Evolutionary conservation across 2,113 vertebrate genomes (phyloP), one percentile per base, ranked within the genome.

Genomic region (Zapornia atra): DNA sequence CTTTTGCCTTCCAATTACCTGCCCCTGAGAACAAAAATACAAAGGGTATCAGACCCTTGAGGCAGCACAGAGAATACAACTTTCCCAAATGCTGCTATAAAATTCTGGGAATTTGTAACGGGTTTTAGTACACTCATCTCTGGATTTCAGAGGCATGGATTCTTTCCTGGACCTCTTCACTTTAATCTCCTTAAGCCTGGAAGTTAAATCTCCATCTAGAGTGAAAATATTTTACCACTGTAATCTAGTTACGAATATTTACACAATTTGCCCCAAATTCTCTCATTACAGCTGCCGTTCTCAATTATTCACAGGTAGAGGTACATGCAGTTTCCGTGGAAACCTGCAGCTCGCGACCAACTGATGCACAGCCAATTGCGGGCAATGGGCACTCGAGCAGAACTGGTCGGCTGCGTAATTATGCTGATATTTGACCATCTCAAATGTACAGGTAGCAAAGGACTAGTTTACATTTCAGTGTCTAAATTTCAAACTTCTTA

Each of bases 231-330:
- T 97, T 96, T 94, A 95, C 95, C 95, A 68, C 60, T 81, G 80
- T 96, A 96, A 97, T 98, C 96, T 97, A 92, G 96, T 94, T 94
- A 95, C n/a, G 50, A 96, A 92, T 96, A 98, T 97, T 97, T 96
- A 96, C 95, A 91, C 96, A 82, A 94, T 97, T 97, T 86, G 87
- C 83, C 94, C 95, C 76, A 96, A 97, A 97, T 97, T 97, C 94
- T 89, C 72, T 96, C 91, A 96, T 97, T 97, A 97, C 92, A 96
- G 77, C 92, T 96, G 95, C 92, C 86, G 94, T 88, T 97, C 92
- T 97, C 96, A 83, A 96, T 97, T 98, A 97, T 96, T 97, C 97
- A 94, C 95, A 98, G 97, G 97, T 97, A 97, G 94, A 9, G 78
- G 88, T 90, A 96, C 94, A 97, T 94, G 94, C 94, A 84, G 97